Evolutionary conservation across 2,888 invertebrate species (phyloP), one percentile per base, ranked within the genome.

Genomic region (Hyposoter didymator): DNA sequence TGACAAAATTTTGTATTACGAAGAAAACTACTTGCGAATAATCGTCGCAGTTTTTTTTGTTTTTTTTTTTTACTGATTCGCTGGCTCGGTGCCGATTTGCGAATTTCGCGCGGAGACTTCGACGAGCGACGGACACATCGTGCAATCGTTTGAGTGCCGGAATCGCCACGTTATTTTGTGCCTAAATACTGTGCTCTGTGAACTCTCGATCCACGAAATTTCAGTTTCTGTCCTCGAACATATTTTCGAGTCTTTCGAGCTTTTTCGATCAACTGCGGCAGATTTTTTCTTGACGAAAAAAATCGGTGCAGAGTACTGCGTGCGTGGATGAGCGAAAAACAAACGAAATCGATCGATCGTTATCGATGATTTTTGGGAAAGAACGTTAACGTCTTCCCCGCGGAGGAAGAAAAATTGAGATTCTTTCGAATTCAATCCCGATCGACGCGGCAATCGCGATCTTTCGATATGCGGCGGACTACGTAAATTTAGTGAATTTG

Each of bases 401-500:
- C 14, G 14, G 28, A 59, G 28, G 10, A 39, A 39, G 10, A 39
- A 39, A 8, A 39, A 39, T 39, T 39, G 39, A 39, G 10, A 39
- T 39, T 39, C 39, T 39, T 39, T 52, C n/a, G 6, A 7, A 39
- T 19, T 52, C 52, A 10, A 52, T 52, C 8, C 22, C 52, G 8
- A 19, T 49, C 12, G 10, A 74, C 28, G 8, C 52, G 10, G 0
- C 1, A 14, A 19, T 19, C 32, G 22, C 49, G 66, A 66, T 52
- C 14, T 43, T 7, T 62, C 69, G 69, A 76, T 1, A 80, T 80
- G 80, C 47, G 70, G 12, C 84, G 84, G 62, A 74, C 74, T 74
- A 75, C 55, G 74, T 84, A 75, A 66, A 80, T 84, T 84, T 75
- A 84, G 64, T 80, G 64, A 14, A 14, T 28, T 17, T n/a, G n/a